Conservation (phyloP, 2,888 invertebrate genomes). For the Chrysodeixis includens region DNA sequence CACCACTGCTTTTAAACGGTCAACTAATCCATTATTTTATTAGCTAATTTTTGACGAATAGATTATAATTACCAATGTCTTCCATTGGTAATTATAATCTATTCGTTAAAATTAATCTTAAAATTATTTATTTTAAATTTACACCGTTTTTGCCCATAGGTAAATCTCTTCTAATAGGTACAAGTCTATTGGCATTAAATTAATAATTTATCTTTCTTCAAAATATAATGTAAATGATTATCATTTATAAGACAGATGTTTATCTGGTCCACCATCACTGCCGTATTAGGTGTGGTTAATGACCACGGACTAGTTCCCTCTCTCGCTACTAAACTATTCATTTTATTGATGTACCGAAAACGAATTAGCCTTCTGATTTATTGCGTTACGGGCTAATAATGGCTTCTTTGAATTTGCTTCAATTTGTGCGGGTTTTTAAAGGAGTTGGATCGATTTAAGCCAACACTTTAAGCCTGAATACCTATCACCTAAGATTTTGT, state of each 20-base stretch:
- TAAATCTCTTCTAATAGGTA: not conserved
- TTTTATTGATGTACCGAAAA: conserved; percentile 27
- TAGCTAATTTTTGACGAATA: too few relatives aligned
- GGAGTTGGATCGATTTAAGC: not conserved
- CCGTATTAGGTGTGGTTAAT: conserved; percentile 20
- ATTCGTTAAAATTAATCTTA: not conserved
- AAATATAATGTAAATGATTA: conserved; percentile 13
- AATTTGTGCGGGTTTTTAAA: conserved; percentile 34
- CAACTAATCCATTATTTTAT: too few relatives aligned
- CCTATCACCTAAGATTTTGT: too few relatives aligned
- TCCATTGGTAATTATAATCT: too few relatives aligned
- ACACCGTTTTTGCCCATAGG: not conserved
- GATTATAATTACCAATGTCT: too few relatives aligned
- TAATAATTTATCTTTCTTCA: not conserved
- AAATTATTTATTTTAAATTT: not conserved
- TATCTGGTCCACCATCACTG: conserved; percentile 12
- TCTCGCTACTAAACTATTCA: conserved; percentile 11
- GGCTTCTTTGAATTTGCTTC: conserved; percentile 15
- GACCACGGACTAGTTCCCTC: conserved; percentile 36
- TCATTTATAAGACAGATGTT: conserved; percentile 11
- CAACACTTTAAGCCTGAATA: too few relatives aligned
- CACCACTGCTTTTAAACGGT: too few relatives aligned
- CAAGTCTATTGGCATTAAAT: not conserved
- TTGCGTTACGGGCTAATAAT: conserved; percentile 17
- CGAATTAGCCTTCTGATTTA: conserved; percentile 50